phyloP scores from a whole-genome alignment of 1,140 invertebrate genomes.

The Solenopsis invicta region DNA sequence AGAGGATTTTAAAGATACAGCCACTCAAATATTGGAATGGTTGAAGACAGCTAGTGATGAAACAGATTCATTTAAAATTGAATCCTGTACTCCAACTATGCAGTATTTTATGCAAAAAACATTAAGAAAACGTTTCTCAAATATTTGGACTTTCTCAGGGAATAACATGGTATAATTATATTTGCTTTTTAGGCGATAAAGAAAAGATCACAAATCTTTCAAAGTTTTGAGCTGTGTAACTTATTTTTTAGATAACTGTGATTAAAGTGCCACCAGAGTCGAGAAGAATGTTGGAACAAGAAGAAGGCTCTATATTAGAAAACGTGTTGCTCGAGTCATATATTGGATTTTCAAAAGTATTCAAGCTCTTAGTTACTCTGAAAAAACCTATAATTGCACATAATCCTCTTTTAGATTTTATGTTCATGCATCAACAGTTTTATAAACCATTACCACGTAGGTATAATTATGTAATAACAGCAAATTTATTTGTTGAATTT shows the following conservation, averaged over 20 bases:
- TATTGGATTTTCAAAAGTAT: conserved; percentile 90
- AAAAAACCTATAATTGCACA: conserved; percentile 93
- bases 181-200: neutral
- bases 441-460: conserved; percentile 90
- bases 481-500: conserved; percentile 30
- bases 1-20: conserved; percentile 79
- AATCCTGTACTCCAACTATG: conserved; percentile 67
- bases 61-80: conserved; percentile 64
- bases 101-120: conserved; percentile 87
- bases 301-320: conserved; percentile 84
- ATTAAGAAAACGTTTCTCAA: conserved; percentile 87
- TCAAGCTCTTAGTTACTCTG: conserved; percentile 87
- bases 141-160: conserved; percentile 83
- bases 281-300: conserved; percentile 77
- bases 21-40: conserved; percentile 83
- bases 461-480: conserved; percentile 60
- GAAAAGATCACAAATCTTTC: neutral
- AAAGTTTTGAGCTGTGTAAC: neutral
- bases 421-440: conserved; percentile 92
- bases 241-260: conserved; percentile 79
- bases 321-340: conserved; percentile 86
- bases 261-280: conserved; percentile 80
- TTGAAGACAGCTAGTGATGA: conserved; percentile 73
- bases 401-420: conserved; percentile 91
- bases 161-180: conserved; percentile 78